Evolutionary conservation across 2,797 vertebrate genomes (phyloP), one percentile per base, ranked within the genome.

Genomic region (Smutsia gigantea): DNA sequence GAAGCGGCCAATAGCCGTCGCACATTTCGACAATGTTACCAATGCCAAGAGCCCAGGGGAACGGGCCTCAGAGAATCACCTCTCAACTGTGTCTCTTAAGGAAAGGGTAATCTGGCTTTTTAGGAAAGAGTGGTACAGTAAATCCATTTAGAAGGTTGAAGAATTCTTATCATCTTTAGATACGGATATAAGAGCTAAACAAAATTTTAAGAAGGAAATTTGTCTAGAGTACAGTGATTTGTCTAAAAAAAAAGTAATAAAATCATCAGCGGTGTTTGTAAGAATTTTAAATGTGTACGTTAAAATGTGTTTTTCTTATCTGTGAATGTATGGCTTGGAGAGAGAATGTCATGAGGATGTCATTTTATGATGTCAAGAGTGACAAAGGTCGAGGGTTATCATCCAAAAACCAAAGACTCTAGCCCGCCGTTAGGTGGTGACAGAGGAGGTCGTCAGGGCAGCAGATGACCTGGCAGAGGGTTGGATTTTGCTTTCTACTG

Each of bases 221-320:
- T 92, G 23, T 79, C 59, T 88, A 39, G 5, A 78, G 4, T 83
- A 18, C 6, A 64, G 69, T 81, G 23, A 94, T 79, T 95, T 88
- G 1, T 95, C 86, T 89, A 83, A 94, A 88, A 79, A 57, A 74
- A n/a, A 53, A 81, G 14, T 77, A 87, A 93, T 87, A 66, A 75
- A 88, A 71, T 63, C 29, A 59, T 59, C 17, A 19, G 39, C 49
- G 8, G 17, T 92, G 29, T 87, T 82, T 82, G 71, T 61, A 78
- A 55, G 83, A 89, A 85, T 53, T 91, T 81, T 90, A 96, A 93
- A 37, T 92, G 14, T 93, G 2, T 37, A n/a, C 21, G 74, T 84
- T 68, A 84, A 93, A 90, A 18, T 13, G 3, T 46, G 63, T 95
- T 57, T 69, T 69, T 23, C 15, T 72, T 42, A 31, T 71, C 15